Evolutionary conservation across 2,797 vertebrate genomes (phyloP).

Genomic region (Catharus ustulatus): DNA sequence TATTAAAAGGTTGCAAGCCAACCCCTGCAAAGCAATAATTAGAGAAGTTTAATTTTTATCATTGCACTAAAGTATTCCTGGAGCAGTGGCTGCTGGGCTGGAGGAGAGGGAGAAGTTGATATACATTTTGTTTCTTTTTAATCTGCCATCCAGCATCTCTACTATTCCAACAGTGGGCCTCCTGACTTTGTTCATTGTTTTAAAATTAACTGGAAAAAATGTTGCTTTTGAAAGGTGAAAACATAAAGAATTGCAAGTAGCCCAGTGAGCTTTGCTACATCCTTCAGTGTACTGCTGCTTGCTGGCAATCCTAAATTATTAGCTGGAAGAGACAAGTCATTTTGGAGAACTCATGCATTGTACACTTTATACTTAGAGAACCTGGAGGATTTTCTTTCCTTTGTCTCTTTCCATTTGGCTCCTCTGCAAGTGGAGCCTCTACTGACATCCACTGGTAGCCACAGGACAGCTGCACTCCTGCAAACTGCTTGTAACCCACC

Average conservation of each 20-base stretch:
- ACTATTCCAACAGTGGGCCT: neutral
- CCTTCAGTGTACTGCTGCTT: neutral
- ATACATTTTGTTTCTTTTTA: conserved; percentile 33
- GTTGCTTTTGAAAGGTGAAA: conserved; percentile 35
- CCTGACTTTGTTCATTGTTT: conserved; percentile 16
- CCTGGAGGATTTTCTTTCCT: neutral
- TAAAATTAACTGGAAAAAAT: conserved; percentile 31
- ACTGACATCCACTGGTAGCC: conserved; percentile 71
- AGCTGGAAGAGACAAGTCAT: neutral
- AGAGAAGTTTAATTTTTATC: neutral
- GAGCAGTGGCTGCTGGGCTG: neutral
- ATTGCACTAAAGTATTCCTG: neutral
- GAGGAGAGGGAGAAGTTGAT: neutral
- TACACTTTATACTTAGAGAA: neutral
- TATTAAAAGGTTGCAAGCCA: neutral
- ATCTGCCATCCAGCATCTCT: neutral
- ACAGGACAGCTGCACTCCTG: neutral
- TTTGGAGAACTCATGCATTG: neutral
- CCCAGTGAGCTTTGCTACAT: neutral
- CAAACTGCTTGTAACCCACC: conserved; percentile 25
- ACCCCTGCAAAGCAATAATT: neutral
- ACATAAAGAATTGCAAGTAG: conserved; percentile 26
- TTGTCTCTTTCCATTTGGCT: conserved; percentile 32
- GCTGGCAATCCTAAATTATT: neutral
- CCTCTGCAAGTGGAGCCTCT: conserved; percentile 43